These are phyloP conservation scores for Megalonaias nervosa DNA, from an alignment of 1,140 invertebrate genomes.

Conservation along the genomic window DNA sequence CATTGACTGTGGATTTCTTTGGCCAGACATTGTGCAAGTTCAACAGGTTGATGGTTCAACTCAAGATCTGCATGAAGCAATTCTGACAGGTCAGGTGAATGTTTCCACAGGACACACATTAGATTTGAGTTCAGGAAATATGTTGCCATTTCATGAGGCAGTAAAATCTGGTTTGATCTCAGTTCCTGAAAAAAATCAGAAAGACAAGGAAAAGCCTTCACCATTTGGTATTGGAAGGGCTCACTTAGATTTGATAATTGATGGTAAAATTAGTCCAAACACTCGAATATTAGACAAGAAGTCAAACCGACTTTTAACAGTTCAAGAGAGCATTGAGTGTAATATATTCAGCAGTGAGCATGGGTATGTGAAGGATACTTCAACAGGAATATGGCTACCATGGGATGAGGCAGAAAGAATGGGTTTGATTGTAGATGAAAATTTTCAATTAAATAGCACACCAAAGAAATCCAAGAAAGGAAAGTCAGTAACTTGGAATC, in stretches of 20 bases:
- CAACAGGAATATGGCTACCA: conserved; percentile 56
- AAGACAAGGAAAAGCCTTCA: conserved; percentile 16
- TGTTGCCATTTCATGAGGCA: conserved; percentile 52
- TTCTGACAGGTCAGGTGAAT: conserved; percentile 73
- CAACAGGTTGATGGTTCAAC: conserved; percentile 78
- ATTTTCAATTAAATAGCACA: no score
- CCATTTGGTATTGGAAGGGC: no score
- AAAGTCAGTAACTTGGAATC: no score
- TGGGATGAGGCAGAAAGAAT: conserved; percentile 54
- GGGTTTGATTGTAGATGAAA: conserved; percentile 50
- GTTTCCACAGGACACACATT: conserved; percentile 84
- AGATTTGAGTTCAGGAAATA: conserved; percentile 75
- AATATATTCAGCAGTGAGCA: conserved; percentile 45
- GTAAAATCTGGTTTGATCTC: conserved; percentile 51
- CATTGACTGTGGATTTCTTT: conserved; percentile 80
- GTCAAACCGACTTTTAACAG: conserved; percentile 36
- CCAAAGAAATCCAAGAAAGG: no score
- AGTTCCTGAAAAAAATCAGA: conserved; percentile 25
- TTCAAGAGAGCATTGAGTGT: conserved; percentile 40
- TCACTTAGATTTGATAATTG: conserved; percentile 19
- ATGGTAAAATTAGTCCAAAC: conserved; percentile 31
- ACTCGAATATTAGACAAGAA: conserved; percentile 46
- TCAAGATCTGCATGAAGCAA: conserved; percentile 50
- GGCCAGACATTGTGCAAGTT: conserved; percentile 78
- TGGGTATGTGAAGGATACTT: conserved; percentile 57